Conservation (phyloP, 2,113 vertebrate genomes). For the Lanius ludovicianus region DNA sequence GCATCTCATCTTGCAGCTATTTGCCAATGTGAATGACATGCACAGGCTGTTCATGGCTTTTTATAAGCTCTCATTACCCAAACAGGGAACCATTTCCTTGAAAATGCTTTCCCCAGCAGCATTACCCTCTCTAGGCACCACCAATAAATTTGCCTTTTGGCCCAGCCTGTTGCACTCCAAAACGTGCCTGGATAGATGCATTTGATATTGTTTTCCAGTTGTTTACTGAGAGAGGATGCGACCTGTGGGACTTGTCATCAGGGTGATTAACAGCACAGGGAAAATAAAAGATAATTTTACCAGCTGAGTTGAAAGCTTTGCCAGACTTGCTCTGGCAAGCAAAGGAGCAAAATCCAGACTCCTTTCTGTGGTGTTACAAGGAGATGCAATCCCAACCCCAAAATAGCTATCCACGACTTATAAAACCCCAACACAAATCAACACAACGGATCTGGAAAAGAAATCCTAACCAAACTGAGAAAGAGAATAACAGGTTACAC, state of each 20-base stretch:
- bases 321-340: not conserved
- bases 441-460: not conserved
- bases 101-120: slow-evolving; percentile 40
- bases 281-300: not conserved
- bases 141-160: not conserved
- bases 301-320: not conserved
- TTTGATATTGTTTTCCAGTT: not conserved
- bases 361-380: not conserved
- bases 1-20: slow-evolving; percentile 57
- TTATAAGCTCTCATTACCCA: slow-evolving; percentile 63
- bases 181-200: not conserved
- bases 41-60: slow-evolving; percentile 50
- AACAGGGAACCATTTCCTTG: slow-evolving; percentile 51
- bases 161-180: not conserved
- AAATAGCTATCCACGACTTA: not conserved
- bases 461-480: not conserved
- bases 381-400: not conserved
- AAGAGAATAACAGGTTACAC: not conserved
- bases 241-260: slow-evolving; percentile 26
- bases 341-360: not conserved
- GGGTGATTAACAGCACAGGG: not conserved
- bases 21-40: slow-evolving; percentile 54
- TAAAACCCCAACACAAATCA: not conserved
- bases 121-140: not conserved
- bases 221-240: not conserved